Percentiles rank a stretch among this genome's conserved stretches.
Evolutionary conservation across 2,113 vertebrate genomes (phyloP).

Genomic region (Bucco capensis): DNA sequence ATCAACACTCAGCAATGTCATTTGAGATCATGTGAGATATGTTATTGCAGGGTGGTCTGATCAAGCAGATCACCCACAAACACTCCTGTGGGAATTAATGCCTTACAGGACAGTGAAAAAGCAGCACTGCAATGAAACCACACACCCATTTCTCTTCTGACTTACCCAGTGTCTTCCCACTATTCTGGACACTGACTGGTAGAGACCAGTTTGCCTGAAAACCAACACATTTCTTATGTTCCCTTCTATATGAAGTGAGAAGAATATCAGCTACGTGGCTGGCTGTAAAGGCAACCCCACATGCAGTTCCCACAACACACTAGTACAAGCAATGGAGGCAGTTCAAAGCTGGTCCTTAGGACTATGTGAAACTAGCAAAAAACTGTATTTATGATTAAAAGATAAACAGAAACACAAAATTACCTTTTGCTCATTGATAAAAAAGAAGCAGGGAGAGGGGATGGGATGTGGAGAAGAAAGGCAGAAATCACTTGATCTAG

Average conservation of each 20-base stretch:
- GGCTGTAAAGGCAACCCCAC: neutral
- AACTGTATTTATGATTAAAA: neutral
- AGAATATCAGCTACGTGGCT: neutral
- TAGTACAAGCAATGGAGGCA: neutral
- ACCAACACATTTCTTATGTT: neutral
- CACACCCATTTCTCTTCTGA: neutral
- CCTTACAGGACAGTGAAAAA: neutral
- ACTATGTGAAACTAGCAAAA: neutral
- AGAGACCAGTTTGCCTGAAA: neutral
- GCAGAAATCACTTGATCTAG: neutral
- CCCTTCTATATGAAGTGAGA: neutral
- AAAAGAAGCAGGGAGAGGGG: neutral
- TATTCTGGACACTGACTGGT: neutral
- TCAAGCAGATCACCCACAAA: neutral
- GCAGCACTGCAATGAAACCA: neutral
- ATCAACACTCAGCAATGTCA: neutral
- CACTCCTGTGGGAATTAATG: fast-evolving
- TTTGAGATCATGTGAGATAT: fast-evolving
- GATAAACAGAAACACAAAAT: neutral
- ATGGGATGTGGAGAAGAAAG: neutral
- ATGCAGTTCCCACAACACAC: neutral
- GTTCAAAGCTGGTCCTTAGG: neutral
- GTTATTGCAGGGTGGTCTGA: neutral
- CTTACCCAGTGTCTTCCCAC: neutral
- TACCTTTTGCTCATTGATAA: fast-evolving